Evolutionary conservation across 2,797 vertebrate species (phyloP).

Genomic region (Parauchenoglanis punctatus): DNA sequence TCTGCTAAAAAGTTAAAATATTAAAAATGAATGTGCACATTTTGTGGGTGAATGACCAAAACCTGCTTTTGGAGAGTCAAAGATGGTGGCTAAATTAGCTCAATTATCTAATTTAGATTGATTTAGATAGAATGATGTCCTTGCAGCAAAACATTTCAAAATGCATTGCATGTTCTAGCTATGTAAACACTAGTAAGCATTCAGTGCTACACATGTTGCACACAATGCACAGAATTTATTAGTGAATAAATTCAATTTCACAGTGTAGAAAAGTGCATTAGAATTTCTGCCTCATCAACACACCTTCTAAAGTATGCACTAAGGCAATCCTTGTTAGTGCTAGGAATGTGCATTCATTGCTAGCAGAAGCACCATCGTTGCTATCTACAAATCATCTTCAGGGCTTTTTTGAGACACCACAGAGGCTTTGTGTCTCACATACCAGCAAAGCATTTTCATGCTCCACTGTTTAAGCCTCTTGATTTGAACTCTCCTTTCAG

Average conservation of each 20-base stretch:
- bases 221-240: neutral
- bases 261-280: neutral
- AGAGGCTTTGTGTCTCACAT: constrained; percentile 34
- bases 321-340: neutral
- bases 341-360: neutral
- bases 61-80: neutral
- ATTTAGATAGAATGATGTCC: neutral
- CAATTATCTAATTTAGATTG: neutral
- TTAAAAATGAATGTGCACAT: neutral
- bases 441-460: constrained; percentile 45
- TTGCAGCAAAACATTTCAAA: neutral
- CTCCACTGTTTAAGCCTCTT: constrained; percentile 30
- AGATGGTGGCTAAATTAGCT: neutral
- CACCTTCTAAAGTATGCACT: neutral
- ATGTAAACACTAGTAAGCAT: neutral
- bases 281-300: neutral
- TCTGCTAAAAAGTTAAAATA: neutral
- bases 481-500: constrained; percentile 27
- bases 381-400: constrained; percentile 19
- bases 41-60: neutral
- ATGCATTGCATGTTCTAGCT: neutral
- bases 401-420: neutral
- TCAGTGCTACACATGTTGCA: neutral
- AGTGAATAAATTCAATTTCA: neutral
- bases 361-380: neutral